Base-by-base conservation (phyloP, 2,797 vertebrate genomes). In the Helostoma temminkii region DNA sequence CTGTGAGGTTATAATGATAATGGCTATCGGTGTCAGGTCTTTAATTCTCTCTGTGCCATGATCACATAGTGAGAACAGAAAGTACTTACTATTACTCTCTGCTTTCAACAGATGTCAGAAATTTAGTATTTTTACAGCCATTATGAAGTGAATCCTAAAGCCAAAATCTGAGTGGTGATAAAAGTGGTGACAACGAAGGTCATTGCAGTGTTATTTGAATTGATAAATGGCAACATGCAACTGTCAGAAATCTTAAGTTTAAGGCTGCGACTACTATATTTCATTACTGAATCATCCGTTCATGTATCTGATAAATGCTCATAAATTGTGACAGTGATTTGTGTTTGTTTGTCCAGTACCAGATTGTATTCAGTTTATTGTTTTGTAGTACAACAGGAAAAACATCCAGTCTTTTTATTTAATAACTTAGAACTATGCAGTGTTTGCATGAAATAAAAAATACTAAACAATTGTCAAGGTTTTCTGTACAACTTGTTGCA, bases 1-100 rank as follows among this genome's bases (percentile, higher is more conserved):
- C 84, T 85, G 73, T 48, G 56, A 69, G 53, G 63, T 64, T 59
- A 53, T 28, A 45, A 24, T 66, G 21, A 18, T 67, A 71, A 39
- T 42, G 28, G 37, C 54, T 66, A 60, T 60, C 2, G 2, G 60
- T 66, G 75, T 78, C 70, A 66, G 30, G 22, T 45, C 76, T 82
- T 85, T 45, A 81, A 2, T 63, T 67, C 48, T 59, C 32, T 63
- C 21, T 37, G 30, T 26, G 25, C 25, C 19, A 10, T 37, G 26
- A 49, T 66, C 55, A 11, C 3, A 21, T 39, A 30, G 18, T 63
- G 47, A 74, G 59, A 58, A 66, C 50, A 75, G 46, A 49, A 62
- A 65, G 48, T 65, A 26, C 41, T 24, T 19, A 15, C 7, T 18
- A 5, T 22, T 36, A 34, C 50, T 1, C 9, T 48, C 36, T 53